These are phyloP conservation scores for Ormyrus pomaceus DNA, from an alignment of 2,888 invertebrate genomes.

Conservation along the genomic window DNA sequence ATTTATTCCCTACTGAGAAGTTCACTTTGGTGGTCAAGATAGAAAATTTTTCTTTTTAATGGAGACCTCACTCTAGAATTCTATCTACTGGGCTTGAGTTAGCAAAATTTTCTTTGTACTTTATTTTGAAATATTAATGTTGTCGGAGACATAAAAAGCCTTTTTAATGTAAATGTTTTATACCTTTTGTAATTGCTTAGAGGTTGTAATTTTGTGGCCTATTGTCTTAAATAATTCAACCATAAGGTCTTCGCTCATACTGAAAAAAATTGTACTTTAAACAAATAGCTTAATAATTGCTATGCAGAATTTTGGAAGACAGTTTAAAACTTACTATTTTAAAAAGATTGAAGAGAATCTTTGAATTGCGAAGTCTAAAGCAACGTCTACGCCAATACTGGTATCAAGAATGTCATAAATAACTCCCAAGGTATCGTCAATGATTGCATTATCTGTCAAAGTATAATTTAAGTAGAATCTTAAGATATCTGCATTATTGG, in stretches of 20 bases:
- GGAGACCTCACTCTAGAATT: too few species aligned
- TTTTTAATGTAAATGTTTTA: not conserved
- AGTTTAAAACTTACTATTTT: not conserved
- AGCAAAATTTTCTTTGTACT: too few species aligned
- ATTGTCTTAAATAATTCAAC: not conserved
- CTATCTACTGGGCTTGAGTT: too few species aligned
- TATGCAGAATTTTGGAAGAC: not conserved
- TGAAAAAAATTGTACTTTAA: conserved; percentile 29
- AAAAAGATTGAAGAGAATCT: conserved; percentile 62
- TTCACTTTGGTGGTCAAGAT: too few species aligned
- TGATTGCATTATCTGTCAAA: not conserved
- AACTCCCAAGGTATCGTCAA: conserved; percentile 4
- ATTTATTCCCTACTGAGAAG: too few species aligned
- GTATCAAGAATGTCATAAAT: conserved; percentile 6
- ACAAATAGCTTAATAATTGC: not conserved
- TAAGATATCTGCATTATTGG: conserved; percentile 78
- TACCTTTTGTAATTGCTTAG: conserved; percentile 42
- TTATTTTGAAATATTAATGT: too few species aligned
- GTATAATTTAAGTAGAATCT: conserved; percentile 73
- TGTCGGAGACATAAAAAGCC: too few species aligned
- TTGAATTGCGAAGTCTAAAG: conserved; percentile 77
- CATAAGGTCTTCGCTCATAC: conserved; percentile 7
- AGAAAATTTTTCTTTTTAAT: too few species aligned
- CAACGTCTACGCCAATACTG: conserved; percentile 75
- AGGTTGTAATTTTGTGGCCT: conserved; percentile 34